Evolutionary conservation across 1,140 invertebrate genomes (phyloP).

Genomic region (Diplogasteroides magnus): DNA sequence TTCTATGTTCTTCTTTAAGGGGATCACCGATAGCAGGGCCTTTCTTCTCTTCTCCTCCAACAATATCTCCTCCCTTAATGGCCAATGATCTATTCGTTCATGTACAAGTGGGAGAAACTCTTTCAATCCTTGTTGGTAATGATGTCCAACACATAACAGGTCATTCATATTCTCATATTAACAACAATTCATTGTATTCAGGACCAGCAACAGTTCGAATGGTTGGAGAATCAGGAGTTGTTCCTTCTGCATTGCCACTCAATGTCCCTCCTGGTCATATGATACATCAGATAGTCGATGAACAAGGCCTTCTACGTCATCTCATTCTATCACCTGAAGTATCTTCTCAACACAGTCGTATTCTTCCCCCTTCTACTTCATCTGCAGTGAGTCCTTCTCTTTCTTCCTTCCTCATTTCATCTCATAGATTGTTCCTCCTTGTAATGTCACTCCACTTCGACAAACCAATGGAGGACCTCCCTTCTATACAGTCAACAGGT

Average conservation of each 20-base stretch:
- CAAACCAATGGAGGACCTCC: too few species aligned
- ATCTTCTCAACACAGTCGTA: too few species aligned
- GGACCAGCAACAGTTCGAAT: background rate
- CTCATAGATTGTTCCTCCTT: too few species aligned
- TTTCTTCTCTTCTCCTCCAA: background rate
- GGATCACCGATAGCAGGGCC: too few species aligned
- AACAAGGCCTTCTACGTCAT: background rate
- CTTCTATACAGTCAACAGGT: too few species aligned
- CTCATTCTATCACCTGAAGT: background rate
- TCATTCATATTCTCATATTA: background rate
- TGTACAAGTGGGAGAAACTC: background rate
- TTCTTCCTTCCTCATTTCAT: too few species aligned
- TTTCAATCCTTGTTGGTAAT: background rate
- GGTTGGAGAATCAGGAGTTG: background rate
- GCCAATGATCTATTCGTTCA: background rate
- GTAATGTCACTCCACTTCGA: too few species aligned
- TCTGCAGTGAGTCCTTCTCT: too few species aligned
- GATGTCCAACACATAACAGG: background rate
- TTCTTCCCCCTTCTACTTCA: too few species aligned
- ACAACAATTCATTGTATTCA: background rate
- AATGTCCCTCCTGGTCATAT: background rate
- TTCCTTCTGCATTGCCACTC: background rate
- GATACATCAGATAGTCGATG: background rate
- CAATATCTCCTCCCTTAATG: background rate
- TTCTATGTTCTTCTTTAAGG: background rate